phyloP scores from a whole-genome alignment of 2,797 vertebrate species.

The Clarias laeviceps region DNA sequence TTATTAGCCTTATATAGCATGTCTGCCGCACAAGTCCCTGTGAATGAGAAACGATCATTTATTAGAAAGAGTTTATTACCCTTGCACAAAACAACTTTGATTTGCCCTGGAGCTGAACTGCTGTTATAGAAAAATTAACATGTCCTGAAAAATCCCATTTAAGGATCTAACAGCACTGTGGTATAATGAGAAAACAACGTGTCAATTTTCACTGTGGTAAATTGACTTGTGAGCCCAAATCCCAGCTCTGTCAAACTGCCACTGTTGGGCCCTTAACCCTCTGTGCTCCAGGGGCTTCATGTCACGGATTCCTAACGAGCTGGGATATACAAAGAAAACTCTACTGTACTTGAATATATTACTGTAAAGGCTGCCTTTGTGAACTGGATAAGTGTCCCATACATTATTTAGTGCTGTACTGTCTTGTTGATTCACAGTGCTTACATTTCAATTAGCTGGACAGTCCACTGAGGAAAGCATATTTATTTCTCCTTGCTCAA shows the following conservation, averaged over 20 bases:
- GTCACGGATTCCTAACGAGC: neutral
- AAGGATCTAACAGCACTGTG: neutral
- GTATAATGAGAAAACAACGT: neutral
- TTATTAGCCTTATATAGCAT: neutral
- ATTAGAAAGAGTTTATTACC: neutral
- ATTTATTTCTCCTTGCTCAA: slow-evolving; percentile 14
- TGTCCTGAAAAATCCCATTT: neutral
- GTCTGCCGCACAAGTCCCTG: neutral
- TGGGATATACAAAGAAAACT: neutral
- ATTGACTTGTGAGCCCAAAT: neutral
- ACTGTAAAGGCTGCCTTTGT: neutral
- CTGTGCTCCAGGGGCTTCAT: neutral
- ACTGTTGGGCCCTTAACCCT: neutral
- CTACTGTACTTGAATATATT: neutral
- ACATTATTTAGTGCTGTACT: neutral
- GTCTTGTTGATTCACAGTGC: neutral
- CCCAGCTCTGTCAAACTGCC: slow-evolving; percentile 4
- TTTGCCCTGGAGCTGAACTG: slow-evolving; percentile 2
- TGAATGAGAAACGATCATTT: neutral
- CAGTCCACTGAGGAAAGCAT: slow-evolving; percentile 8
- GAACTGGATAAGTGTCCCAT: neutral
- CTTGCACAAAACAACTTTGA: too few relatives aligned
- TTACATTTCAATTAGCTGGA: slow-evolving; percentile 14
- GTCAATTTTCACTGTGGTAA: neutral
- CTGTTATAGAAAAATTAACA: neutral